Evolutionary conservation across 2,113 vertebrate genomes (phyloP).

Genomic region (Siniperca chuatsi): DNA sequence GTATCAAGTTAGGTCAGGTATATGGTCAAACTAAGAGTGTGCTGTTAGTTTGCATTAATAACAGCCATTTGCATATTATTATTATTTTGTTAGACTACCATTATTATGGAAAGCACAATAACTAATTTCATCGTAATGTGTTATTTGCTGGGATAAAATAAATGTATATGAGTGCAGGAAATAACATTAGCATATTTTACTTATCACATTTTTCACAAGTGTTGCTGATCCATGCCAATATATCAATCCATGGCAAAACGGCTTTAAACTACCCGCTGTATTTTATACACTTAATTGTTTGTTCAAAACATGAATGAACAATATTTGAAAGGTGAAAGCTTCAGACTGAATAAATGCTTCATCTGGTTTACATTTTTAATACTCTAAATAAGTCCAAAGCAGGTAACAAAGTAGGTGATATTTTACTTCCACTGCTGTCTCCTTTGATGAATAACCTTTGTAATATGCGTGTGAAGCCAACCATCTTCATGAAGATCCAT

Average conservation of each 20-base stretch:
- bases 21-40: no score
- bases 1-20: no score
- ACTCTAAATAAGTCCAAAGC: background rate
- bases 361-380: background rate
- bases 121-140: background rate
- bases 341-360: background rate
- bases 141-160: background rate
- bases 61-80: no score
- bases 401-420: background rate
- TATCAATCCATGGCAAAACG: background rate
- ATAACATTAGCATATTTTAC: no score
- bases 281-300: background rate
- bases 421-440: background rate
- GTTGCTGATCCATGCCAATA: no score
- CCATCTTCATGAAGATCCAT: background rate
- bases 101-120: background rate
- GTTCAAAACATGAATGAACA: background rate
- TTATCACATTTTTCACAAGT: no score
- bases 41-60: no score
- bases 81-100: background rate
- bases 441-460: conserved; percentile 17
- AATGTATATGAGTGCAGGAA: background rate
- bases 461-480: background rate
- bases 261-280: background rate
- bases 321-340: no score